These are phyloP conservation scores for Capitulum mitella DNA, from an alignment of 2,888 invertebrate genomes.

Conservation along the genomic window DNA sequence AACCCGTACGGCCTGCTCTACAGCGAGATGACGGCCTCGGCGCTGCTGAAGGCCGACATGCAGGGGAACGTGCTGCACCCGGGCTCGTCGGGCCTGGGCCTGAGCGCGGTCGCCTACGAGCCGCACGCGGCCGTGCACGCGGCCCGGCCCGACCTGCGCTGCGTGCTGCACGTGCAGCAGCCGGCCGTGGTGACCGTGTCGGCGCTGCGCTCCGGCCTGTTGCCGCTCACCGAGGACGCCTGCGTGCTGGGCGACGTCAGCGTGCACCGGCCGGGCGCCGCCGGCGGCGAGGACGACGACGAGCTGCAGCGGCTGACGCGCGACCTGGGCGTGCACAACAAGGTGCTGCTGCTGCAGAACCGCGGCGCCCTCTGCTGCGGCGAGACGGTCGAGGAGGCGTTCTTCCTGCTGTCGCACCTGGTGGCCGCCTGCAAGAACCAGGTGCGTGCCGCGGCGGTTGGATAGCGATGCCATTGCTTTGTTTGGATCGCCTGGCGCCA, in stretches of 20 bases:
- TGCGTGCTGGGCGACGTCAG: constrained; percentile 84
- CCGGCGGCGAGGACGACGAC: constrained; percentile 51
- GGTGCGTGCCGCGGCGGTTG: constrained; percentile 52
- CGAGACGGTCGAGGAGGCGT: constrained; percentile 93
- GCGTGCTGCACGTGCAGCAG: constrained; percentile 90
- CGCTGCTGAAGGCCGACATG: constrained; percentile 85
- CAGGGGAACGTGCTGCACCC: constrained; percentile 65
- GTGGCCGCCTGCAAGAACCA: constrained; percentile 84
- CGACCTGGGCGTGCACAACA: constrained; percentile 87
- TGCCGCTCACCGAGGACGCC: constrained; percentile 88
- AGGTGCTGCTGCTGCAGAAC: constrained; percentile 70
- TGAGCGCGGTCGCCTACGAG: constrained; percentile 64
- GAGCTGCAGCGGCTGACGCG: constrained; percentile 64
- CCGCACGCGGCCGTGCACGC: constrained; percentile 90
- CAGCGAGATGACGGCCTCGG: constrained; percentile 91
- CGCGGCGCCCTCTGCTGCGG: constrained; percentile 91
- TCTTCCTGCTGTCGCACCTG: constrained; percentile 71
- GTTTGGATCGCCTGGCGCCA: no score
- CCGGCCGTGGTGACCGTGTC: constrained; percentile 71
- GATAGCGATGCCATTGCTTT: not conserved
- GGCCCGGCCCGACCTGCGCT: constrained; percentile 92
- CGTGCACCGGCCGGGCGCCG: constrained; percentile 63
- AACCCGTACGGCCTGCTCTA: constrained; percentile 92
- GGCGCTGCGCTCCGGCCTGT: constrained; percentile 73
- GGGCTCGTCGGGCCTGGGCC: constrained; percentile 85